Evolutionary conservation across 92 coral and sea anemone genomes (phyloP), one percentile per base, ranked within the genome.

Genomic region (Epizoanthus scotinus): DNA sequence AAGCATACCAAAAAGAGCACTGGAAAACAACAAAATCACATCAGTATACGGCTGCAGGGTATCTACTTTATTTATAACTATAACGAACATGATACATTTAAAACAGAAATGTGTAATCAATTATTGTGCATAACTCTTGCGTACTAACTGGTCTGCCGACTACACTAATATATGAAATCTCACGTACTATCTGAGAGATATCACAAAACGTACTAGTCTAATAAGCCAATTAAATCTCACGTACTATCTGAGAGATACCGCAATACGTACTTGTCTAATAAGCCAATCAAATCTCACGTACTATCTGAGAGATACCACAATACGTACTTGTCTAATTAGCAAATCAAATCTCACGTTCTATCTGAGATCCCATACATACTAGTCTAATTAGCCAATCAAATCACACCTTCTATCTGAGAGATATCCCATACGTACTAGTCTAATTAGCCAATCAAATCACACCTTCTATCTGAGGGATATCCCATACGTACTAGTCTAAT

Each of bases 1-100:
- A 28, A 95, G 83, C 99, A 95, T 95, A 7, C 91, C 88, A 84
- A 95, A 95, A 75, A 95, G 79, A 10, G 99, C 97, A 64, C 99
- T 95, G 83, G 19, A 71, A 70, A 20, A 36, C 66, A 22, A 12
- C n/a, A 18, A 6, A 71, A 21, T 20, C 3, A 42, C 52, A 8
- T 50, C 54, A 12, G 22, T 15, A 0, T 19, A 34, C 3, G 40
- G 49, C 25, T 63, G 2, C 2, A 58, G 0, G 38, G 58, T 26
- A 44, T 44, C 9, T 8, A 44, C 15, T 9, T 44, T 8, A 44
- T 15, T 8, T 44, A 44, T 12, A 44, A 44, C 10, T 1, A 8
- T 38, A 38, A 8, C 7, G 44, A 38, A 8, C 44, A 38, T 38
- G 44, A 38, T 38, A 8, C 44, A 38, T 4, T 8, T n/a, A 2